These are phyloP conservation scores for Spondyliosoma cantharus DNA, from an alignment of 2,797 vertebrate genomes.

Conservation along the genomic window DNA sequence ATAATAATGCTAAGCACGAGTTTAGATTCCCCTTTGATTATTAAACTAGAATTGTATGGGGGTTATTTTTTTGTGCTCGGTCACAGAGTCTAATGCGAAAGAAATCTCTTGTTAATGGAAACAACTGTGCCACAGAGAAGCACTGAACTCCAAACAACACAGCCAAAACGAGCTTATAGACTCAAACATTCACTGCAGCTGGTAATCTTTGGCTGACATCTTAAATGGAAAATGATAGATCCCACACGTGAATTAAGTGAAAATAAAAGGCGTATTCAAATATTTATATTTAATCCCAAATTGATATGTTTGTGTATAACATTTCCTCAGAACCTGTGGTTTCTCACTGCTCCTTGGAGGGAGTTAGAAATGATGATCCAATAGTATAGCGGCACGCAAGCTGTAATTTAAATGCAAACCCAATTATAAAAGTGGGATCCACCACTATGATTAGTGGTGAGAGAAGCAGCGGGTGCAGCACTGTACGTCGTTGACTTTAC, in stretches of 20 bases:
- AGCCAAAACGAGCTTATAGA: conserved; percentile 32
- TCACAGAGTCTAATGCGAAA: conserved; percentile 23
- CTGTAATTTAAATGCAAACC: conserved; percentile 78
- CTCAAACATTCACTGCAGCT: conserved; percentile 52
- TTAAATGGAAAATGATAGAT: conserved; percentile 66
- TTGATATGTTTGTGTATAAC: conserved; percentile 75
- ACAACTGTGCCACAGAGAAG: conserved; percentile 19
- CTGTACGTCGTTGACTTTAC: conserved; percentile 53
- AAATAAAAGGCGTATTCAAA: conserved; percentile 62
- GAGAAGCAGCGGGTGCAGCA: conserved; percentile 35
- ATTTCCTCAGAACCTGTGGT: conserved; percentile 71
- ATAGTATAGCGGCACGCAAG: conserved; percentile 69
- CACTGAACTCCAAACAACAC: conserved; percentile 39
- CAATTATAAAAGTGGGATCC: conserved; percentile 74
- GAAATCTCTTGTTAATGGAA: conserved; percentile 40
- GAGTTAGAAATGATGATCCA: conserved; percentile 59
- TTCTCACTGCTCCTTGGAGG: conserved; percentile 65
- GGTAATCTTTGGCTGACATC: conserved; percentile 54
- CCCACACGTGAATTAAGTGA: conserved; percentile 54
- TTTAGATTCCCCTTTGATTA: neutral
- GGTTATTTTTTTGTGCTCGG: neutral
- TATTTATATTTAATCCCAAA: conserved; percentile 75
- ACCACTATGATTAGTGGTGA: conserved; percentile 78
- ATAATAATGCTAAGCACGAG: neutral
- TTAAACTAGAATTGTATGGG: neutral